Evolutionary conservation across 2,888 invertebrate genomes (phyloP), one percentile per base, ranked within the genome.

Genomic region (Diplazon laetatorius): DNA sequence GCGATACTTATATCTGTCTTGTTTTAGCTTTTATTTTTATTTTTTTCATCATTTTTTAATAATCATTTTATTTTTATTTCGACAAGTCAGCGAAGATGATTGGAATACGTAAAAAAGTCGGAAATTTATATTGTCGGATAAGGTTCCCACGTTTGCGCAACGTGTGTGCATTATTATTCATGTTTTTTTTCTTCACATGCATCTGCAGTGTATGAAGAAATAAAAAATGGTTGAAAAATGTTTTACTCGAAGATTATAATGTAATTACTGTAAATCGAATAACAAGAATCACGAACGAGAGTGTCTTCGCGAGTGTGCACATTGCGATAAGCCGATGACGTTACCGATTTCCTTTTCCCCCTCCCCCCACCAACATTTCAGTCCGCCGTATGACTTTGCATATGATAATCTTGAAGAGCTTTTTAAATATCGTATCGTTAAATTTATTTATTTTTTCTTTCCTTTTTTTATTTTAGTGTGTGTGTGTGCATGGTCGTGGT

Each of bases 251-350:
- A 48, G 59, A 69, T 59, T 55, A 44, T 30, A 48, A 35, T 48
- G 20, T 69, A 50, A 65, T 65, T 25, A 52, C 37, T 59, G 16
- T 59, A 37, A 59, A 69, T 39, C 22, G 69, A 69, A 69, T 59
- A 69, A 69, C 59, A 69, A 69, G 68, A 52, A 46, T 30, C 44
- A 12, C 20, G 46, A 35, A 46, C 8, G 60, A 44, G 44, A 22
- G 22, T 48, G n/a, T 39, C 65, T 50, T 20, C 59, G 30, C 46
- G 44, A 16, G 35, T 59, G 22, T 39, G 22, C 46, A 9, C 22
- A 50, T 14, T 20, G 18, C 10, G 59, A 59, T 37, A 69, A 48
- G 46, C 30, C 8, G 18, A 22, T 9, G 12, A 37, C 37, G 20
- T 42, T 69, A 59, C 57, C 20, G 59, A 46, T 46, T 57, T 69